Evolutionary conservation across 2,888 invertebrate genomes (phyloP).

Genomic region (Yponomeuta sedellus): DNA sequence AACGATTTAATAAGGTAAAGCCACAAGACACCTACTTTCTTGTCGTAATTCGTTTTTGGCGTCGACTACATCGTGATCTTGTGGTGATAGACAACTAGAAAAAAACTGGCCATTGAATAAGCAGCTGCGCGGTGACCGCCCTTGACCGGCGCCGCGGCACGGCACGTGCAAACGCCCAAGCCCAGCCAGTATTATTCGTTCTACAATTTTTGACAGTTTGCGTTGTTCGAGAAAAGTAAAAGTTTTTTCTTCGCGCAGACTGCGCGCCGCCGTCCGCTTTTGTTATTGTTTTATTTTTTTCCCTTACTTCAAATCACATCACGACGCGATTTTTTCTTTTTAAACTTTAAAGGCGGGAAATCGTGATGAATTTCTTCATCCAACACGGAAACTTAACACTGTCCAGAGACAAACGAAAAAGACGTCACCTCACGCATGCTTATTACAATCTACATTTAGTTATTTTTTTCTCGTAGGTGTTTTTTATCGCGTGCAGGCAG

Average conservation of each 20-base stretch:
- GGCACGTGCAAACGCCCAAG: slow-evolving; percentile 26
- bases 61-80: slow-evolving; percentile 32
- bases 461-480: slow-evolving; percentile 29
- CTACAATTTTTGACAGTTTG: slow-evolving; percentile 24
- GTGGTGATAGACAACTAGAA: slow-evolving; percentile 31
- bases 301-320: background rate
- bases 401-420: slow-evolving; percentile 26
- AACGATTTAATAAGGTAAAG: too few species aligned
- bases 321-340: background rate
- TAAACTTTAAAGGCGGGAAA: background rate
- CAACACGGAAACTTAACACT: slow-evolving; percentile 19
- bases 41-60: slow-evolving; percentile 41
- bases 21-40: slow-evolving; percentile 19
- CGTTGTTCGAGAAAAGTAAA: slow-evolving; percentile 37
- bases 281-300: slow-evolving; percentile 12
- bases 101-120: slow-evolving; percentile 33
- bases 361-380: slow-evolving; percentile 5
- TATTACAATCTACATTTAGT: slow-evolving; percentile 39
- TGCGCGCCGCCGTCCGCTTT: slow-evolving; percentile 1
- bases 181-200: background rate
- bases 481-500: slow-evolving; percentile 20
- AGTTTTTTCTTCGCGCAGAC: slow-evolving; percentile 27
- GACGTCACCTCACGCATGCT: slow-evolving; percentile 29
- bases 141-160: slow-evolving; percentile 47
- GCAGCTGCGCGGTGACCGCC: slow-evolving; percentile 59